Conservation (phyloP, 2,888 invertebrate species). For the Cheilosia urbana region DNA sequence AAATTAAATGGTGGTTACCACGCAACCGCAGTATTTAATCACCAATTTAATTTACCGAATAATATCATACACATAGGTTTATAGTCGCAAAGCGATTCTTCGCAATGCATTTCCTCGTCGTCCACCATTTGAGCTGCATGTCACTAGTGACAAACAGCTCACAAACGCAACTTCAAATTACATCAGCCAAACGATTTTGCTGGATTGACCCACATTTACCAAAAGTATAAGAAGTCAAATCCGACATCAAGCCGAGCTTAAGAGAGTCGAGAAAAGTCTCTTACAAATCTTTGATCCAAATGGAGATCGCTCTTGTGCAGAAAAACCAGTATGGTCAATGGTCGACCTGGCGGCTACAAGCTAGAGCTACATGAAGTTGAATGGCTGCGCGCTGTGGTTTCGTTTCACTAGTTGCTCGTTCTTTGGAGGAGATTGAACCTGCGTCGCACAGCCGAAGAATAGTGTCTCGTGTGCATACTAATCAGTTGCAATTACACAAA, state of each 20-base stretch:
- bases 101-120: no score
- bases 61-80: background rate
- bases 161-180: constrained; percentile 33
- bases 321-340: constrained; percentile 50
- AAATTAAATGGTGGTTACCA: background rate
- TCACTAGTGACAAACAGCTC: background rate
- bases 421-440: constrained; percentile 54
- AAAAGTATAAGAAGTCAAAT: background rate
- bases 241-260: background rate
- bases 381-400: constrained; percentile 5
- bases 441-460: constrained; percentile 21
- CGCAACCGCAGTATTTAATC: background rate
- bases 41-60: background rate
- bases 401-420: constrained; percentile 31
- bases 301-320: background rate
- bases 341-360: background rate
- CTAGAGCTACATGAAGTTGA: constrained; percentile 24
- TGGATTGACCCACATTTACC: constrained; percentile 32
- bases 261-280: constrained; percentile 25
- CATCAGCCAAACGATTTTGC: constrained; percentile 48
- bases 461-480: constrained; percentile 6
- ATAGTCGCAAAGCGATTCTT: no score
- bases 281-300: background rate
- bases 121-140: background rate
- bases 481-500: constrained; percentile 47